Evolutionary conservation across 2,888 invertebrate genomes (phyloP), one percentile per base, ranked within the genome.

Genomic region (Platynereis dumerilii): DNA sequence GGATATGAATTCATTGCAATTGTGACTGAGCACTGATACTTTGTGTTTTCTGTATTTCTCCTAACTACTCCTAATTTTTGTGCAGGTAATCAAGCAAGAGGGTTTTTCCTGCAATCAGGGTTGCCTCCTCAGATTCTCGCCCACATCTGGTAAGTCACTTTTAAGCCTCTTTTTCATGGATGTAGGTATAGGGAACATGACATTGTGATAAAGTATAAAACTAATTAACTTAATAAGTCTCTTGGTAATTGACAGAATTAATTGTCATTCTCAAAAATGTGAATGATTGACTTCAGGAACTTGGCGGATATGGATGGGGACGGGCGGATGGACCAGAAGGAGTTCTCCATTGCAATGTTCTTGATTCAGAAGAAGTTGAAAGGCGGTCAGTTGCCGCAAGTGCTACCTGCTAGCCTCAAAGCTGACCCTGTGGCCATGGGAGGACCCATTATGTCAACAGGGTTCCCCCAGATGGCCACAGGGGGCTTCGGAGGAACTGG

Each of bases 351-450:
- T 60, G 84, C 84, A 61, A 82, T 83, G 78, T 81, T 79, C 69
- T 72, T 84, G n/a, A 83, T 84, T 60, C 79, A 80, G 72, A 87
- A 96, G 69, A 96, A 96, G 85, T 86, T 99, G 17, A 91, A 94
- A 62, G 95, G 96, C 2, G 90, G 92, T 77, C 95, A 96, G 81
- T 88, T 98, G 60, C 98, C 98, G 0, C 91, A 91, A 80, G 86
- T 87, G 1, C 86, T 99, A 73, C 98, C 98, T 20, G 90, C 91
- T 2, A 79, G 83, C 15, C 78, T 88, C 60, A 84, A 82, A 67
- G 78, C 79, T 28, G 80, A 82, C 68, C 82, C 83, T 26, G 70
- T 72, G 17, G 74, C 72, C 2, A 72, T 76, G 24, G 71, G 78
- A 52, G 78, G 76, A 5, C 74, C 78, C n/a, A 34, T 34, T 12